Evolutionary conservation across 2,797 vertebrate species (phyloP).

Genomic region (Varecia variegata): DNA sequence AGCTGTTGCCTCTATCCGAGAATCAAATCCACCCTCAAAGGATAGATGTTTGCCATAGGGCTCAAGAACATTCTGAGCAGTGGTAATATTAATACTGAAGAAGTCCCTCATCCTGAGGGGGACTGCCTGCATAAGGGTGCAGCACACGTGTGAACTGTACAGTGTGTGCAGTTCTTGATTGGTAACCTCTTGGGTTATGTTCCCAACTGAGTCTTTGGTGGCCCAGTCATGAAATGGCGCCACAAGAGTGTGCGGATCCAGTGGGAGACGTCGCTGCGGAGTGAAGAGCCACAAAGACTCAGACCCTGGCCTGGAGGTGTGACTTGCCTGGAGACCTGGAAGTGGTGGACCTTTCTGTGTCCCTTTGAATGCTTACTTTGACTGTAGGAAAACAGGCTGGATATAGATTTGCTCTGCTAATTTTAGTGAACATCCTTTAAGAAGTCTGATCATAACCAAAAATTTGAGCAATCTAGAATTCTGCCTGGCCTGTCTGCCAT

Average conservation of each 20-base stretch:
- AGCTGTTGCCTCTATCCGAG: background rate
- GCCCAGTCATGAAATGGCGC: background rate
- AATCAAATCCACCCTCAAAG: background rate
- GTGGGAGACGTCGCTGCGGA: rapidly evolving
- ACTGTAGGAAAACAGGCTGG: no score
- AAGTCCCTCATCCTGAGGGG: background rate
- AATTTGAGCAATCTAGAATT: background rate
- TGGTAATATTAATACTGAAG: background rate
- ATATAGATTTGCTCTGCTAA: rapidly evolving
- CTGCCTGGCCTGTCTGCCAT: background rate
- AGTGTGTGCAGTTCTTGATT: rapidly evolving
- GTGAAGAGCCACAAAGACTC: rapidly evolving
- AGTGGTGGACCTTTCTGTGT: background rate
- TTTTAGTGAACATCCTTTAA: background rate
- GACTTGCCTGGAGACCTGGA: background rate
- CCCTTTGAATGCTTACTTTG: background rate
- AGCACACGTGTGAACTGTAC: rapidly evolving
- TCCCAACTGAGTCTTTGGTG: background rate
- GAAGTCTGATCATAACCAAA: background rate
- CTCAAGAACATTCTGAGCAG: background rate
- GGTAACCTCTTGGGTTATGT: no score
- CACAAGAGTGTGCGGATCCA: rapidly evolving
- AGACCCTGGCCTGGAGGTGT: background rate
- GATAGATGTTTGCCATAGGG: rapidly evolving
- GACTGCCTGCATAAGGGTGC: background rate